These are phyloP conservation scores for Thalassoma bifasciatum DNA, from an alignment of 2,113 vertebrate species.

Conservation along the genomic window DNA sequence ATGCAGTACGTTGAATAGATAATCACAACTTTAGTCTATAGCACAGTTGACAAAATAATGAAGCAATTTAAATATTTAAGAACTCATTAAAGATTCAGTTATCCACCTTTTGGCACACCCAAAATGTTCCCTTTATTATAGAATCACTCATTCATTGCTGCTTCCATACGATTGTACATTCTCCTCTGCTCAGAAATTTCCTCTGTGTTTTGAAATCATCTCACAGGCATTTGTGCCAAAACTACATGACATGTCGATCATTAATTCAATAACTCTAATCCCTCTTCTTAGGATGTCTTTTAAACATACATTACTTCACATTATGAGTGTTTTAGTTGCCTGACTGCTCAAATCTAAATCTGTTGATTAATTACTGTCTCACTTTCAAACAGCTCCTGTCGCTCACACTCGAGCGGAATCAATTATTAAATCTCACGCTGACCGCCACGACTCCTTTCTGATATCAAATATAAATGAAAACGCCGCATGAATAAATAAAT, in stretches of 20 bases:
- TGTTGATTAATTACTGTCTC: constrained; percentile 59
- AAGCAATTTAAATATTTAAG: no score
- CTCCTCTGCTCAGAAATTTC: constrained; percentile 1
- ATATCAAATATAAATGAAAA: constrained; percentile 61
- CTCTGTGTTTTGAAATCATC: constrained; percentile 23
- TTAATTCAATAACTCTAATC: constrained; percentile 48
- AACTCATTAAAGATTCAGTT: no score
- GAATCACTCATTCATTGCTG: no score
- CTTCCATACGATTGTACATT: no score
- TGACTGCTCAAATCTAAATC: constrained; percentile 37
- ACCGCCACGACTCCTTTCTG: constrained; percentile 35
- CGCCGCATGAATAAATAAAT: constrained; percentile 27
- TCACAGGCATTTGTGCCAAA: constrained; percentile 31
- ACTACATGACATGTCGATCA: constrained; percentile 29
- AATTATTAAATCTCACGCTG: constrained; percentile 51
- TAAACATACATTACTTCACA: constrained; percentile 18
- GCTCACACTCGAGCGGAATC: constrained; percentile 42
- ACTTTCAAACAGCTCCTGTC: constrained; percentile 27
- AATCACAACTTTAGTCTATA: no score
- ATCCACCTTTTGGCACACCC: no score
- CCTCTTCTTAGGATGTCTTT: constrained; percentile 21
- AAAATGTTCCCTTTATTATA: no score
- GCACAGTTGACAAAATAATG: no score
- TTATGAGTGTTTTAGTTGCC: constrained; percentile 11
- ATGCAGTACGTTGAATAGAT: no score